phyloP scores from a whole-genome alignment of 2,888 invertebrate species.

The Agonopterix alstromeriana region DNA sequence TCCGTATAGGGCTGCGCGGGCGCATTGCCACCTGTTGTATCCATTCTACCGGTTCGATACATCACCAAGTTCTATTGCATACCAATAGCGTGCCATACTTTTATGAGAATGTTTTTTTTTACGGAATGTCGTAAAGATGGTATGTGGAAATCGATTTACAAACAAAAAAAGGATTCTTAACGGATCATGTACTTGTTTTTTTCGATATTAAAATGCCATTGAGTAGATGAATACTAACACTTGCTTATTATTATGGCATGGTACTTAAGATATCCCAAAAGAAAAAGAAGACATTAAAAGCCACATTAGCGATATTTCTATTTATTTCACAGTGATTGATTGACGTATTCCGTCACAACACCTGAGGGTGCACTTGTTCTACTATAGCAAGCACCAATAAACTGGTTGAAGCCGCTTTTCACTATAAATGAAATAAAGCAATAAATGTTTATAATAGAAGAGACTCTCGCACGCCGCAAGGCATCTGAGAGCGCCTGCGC shows the following conservation, averaged over 20 bases:
- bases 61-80: background rate
- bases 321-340: constrained; percentile 3
- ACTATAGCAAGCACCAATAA: constrained; percentile 25
- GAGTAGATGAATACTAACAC: too few species aligned
- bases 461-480: constrained; percentile 28
- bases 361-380: constrained; percentile 24
- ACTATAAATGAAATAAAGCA: constrained; percentile 53
- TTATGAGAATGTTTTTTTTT: background rate
- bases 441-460: constrained; percentile 48
- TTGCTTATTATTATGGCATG: too few species aligned
- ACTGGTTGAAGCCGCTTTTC: constrained; percentile 42
- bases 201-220: too few species aligned
- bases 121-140: background rate
- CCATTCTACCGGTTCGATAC: constrained; percentile 28
- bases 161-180: too few species aligned
- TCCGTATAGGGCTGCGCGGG: constrained; percentile 40
- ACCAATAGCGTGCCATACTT: background rate
- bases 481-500: constrained; percentile 22
- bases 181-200: too few species aligned
- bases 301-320: too few species aligned
- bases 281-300: too few species aligned
- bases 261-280: too few species aligned
- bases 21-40: constrained; percentile 43
- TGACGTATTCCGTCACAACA: constrained; percentile 19
- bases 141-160: too few species aligned